Evolutionary conservation across 2,113 vertebrate genomes (phyloP), one percentile per base, ranked within the genome.

Genomic region (Orientallactaga bullata): DNA sequence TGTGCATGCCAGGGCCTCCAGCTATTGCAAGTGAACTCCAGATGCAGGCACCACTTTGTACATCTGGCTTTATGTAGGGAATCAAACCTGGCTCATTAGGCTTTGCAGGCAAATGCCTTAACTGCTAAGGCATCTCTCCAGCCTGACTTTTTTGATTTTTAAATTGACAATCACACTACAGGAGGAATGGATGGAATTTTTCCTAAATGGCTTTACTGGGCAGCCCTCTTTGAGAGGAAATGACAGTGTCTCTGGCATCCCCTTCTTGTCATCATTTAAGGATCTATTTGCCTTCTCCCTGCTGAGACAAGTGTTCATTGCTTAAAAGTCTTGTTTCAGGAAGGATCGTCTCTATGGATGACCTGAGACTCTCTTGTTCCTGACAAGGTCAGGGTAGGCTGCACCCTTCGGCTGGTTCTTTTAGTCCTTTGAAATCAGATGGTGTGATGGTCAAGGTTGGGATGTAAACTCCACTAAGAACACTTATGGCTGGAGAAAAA

Each of bases 401-500:
- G 77, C 39, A 23, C 58, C 58, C 9, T 20, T 16, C 51, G 84
- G 81, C 88, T 79, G 81, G 1, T 88, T 95, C 72, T 85, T 2
- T 87, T 68, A 83, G 30, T 30, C 30, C 23, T 76, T 90, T 86
- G 86, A 84, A 89, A 65, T 47, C 39, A 74, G 7, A 58, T 47
- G 61, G 61, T 74, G 51, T 79, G 60, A 65, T 90, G 35, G 89
- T 79, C 90, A 94, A 89, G 51, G 68, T 51, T 90, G 71, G 87
- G 47, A 7, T 88, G 60, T 66, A 87, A 85, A 91, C 77, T 92
- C 47, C 23, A 72, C 78, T 84, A 92, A 51, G 16, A 73, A 26
- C 58, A 87, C 35, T 86, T 74, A 74, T 72, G 63, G 24, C 32
- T 93, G 82, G 16, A 83, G 88, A 92, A 92, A 95, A 92, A 95